Evolutionary conservation across 2,888 invertebrate genomes (phyloP), one percentile per base, ranked within the genome.

Genomic region (Sturmia bella): DNA sequence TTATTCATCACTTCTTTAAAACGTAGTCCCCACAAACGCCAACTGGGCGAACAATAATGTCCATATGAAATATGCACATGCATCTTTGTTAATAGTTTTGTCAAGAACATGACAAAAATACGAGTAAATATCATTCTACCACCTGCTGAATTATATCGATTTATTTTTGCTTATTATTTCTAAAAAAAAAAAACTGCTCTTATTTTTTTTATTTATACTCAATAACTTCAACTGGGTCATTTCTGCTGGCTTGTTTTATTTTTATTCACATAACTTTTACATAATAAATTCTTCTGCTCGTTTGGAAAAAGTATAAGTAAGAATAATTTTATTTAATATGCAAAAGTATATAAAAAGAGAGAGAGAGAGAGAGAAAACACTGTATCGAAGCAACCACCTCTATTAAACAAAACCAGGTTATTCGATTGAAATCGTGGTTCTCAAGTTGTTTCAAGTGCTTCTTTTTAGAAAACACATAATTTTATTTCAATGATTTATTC

Each of bases 141-240:
- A n/a, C n/a, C n/a, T n/a, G n/a, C n/a, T n/a, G n/a, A n/a, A n/a
- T n/a, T n/a, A n/a, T n/a, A n/a, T n/a, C n/a, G n/a, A n/a, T n/a
- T n/a, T n/a, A 3, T 12, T 21, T 50, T 13, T 21, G 4, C 12
- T 24, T 2, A 39, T 15, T 57, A 19, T 43, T 19, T 19, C 13
- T 39, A 19, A 0, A 5, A 50, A 39, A n/a, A 7, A n/a, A 24
- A 50, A 27, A 15, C 12, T 27, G 6, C 32, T 54, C 43, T 17
- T 6, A n/a, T 1, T 52, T 56, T 54, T 61, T 56, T 17, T 13
- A 54, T 41, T 77, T 43, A 32, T 52, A 64, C 9, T 32, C 32
- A 32, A 32, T 32, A 37, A 68, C 39, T 72, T 66, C 27, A 78
- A 66, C 45, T 59, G 43, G 78, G 78, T 78, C 72, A 78, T 50